phyloP scores from a whole-genome alignment of 2,888 invertebrate species.

The Buathra laborator region DNA sequence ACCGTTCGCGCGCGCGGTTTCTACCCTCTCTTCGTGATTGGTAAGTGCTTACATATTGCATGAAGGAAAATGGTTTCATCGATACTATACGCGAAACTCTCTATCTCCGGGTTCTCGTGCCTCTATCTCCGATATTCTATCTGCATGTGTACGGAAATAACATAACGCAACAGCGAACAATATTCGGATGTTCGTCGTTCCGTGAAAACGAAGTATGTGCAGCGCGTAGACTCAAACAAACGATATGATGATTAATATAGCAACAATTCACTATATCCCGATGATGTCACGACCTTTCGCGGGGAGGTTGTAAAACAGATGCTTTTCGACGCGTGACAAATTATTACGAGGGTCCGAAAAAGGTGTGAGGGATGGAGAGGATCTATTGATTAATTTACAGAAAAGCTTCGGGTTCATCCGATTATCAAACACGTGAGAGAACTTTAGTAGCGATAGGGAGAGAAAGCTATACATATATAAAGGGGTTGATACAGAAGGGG shows the following conservation, averaged over 20 bases:
- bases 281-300: too few relatives aligned
- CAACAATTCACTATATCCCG: too few relatives aligned
- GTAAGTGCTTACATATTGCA: slow-evolving; percentile 61
- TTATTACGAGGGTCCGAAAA: neutral
- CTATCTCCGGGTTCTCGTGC: neutral
- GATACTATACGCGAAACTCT: slow-evolving; percentile 21
- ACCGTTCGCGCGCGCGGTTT: neutral
- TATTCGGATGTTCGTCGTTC: too few relatives aligned
- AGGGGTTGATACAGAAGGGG: neutral
- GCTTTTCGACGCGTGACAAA: neutral
- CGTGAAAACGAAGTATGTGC: too few relatives aligned
- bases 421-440: slow-evolving; percentile 2
- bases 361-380: neutral
- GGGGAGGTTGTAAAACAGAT: neutral
- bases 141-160: neutral
- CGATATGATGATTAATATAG: too few relatives aligned
- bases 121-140: neutral
- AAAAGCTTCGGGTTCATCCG: neutral
- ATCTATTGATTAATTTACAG: neutral
- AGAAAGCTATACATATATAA: neutral
- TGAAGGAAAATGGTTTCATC: slow-evolving; percentile 39
- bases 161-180: too few relatives aligned
- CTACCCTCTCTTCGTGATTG: slow-evolving; percentile 49
- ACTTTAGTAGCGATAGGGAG: neutral
- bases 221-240: too few relatives aligned